These are phyloP conservation scores for Drosophila paulistorum DNA, from an alignment of 1,140 invertebrate species.

Conservation along the genomic window DNA sequence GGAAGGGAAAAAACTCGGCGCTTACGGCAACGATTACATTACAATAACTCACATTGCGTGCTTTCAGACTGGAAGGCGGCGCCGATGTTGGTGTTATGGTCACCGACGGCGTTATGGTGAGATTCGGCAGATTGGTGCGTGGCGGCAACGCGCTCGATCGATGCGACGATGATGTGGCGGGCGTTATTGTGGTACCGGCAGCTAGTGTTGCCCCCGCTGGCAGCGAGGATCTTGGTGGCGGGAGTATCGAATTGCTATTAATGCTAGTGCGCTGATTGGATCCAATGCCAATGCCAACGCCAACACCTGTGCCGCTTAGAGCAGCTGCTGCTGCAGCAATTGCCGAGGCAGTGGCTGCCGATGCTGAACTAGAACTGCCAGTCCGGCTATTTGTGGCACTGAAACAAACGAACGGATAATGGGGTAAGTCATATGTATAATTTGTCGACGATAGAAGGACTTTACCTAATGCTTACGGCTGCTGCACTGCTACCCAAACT, in stretches of 20 bases:
- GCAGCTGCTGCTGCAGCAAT: conserved; percentile 61
- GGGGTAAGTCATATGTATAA: not conserved
- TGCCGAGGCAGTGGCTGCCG: conserved; percentile 54
- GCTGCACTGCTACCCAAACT: conserved; percentile 60
- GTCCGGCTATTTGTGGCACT: conserved; percentile 72
- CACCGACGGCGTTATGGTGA: conserved; percentile 87
- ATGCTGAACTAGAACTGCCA: conserved; percentile 46
- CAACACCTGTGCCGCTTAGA: conserved; percentile 22
- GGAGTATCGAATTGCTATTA: conserved; percentile 63
- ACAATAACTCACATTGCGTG: conserved; percentile 83
- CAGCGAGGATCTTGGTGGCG: conserved; percentile 82
- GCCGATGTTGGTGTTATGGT: conserved; percentile 88
- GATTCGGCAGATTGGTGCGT: conserved; percentile 81
- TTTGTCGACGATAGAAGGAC: too few relatives aligned
- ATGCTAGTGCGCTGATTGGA: conserved; percentile 51
- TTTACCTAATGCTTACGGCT: conserved; percentile 77
- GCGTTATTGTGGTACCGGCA: conserved; percentile 82
- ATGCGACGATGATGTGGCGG: conserved; percentile 68
- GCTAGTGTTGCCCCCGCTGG: conserved; percentile 85
- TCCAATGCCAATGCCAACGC: conserved; percentile 6
- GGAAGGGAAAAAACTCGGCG: conserved; percentile 65
- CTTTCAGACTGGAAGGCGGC: conserved; percentile 85
- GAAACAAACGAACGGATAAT: not conserved
- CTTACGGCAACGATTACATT: conserved; percentile 83
- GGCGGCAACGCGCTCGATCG: conserved; percentile 70